phyloP scores from a whole-genome alignment of 1,140 invertebrate species.

The Drosophila varians region DNA sequence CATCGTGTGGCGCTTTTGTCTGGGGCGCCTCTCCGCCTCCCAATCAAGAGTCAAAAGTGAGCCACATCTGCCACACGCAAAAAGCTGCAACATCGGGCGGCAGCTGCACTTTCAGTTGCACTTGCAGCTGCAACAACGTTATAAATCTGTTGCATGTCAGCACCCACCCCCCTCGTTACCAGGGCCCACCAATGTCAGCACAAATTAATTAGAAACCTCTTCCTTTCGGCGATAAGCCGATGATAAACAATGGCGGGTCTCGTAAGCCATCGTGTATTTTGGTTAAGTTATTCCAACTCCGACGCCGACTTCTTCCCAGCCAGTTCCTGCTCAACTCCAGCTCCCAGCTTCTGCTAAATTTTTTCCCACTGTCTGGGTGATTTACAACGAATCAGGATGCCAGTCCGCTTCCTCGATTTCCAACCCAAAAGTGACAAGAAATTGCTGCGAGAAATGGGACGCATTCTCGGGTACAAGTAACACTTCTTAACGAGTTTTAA shows the following conservation, averaged over 20 bases:
- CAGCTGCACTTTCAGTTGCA: constrained; percentile 2
- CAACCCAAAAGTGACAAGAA: background rate
- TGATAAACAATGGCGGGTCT: constrained; percentile 13
- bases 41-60: constrained; percentile 39
- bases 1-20: constrained; percentile 41
- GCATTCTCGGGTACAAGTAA: background rate
- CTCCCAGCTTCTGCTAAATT: no score
- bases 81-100: constrained; percentile 29
- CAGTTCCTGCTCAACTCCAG: no score
- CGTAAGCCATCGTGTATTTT: constrained; percentile 10
- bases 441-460: background rate
- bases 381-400: background rate
- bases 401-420: background rate
- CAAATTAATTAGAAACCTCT: constrained; percentile 55
- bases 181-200: constrained; percentile 36
- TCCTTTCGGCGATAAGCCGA: background rate
- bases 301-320: constrained; percentile 2
- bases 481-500: constrained; percentile 1
- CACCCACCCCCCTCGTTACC: background rate
- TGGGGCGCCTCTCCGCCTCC: no score
- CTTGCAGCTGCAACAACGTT: constrained; percentile 46
- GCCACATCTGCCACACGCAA: constrained; percentile 33
- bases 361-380: background rate
- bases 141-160: constrained; percentile 66
- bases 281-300: constrained; percentile 35